These are phyloP conservation scores for Alca torda DNA, from an alignment of 2,797 vertebrate species.

Conservation along the genomic window DNA sequence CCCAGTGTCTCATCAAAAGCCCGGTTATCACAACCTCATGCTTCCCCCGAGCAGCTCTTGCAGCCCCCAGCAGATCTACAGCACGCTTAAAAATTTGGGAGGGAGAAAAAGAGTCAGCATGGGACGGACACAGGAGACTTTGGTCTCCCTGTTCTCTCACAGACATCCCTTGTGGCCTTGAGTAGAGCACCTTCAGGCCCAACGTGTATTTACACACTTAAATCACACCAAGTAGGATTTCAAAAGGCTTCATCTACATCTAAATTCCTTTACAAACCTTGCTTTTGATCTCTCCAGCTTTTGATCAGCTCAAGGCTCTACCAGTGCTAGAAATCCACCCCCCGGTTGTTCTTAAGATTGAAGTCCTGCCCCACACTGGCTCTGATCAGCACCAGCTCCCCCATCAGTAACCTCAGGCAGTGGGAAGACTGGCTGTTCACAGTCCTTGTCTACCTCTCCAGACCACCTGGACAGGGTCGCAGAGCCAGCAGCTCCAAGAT, in stretches of 20 bases:
- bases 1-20: neutral
- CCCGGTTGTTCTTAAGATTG: neutral
- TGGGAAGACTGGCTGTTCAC: neutral
- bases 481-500: neutral
- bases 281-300: neutral
- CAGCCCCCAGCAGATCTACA: neutral
- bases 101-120: neutral
- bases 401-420: neutral
- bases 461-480: rapidly evolving
- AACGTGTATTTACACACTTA: neutral
- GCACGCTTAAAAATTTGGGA: neutral
- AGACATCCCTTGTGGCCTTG: neutral
- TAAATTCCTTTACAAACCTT: neutral
- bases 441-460: neutral
- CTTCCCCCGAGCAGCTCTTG: neutral
- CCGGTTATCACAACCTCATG: neutral
- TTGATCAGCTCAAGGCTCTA: neutral
- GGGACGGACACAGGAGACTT: neutral
- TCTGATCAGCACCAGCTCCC: neutral
- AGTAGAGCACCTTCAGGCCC: neutral
- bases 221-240: neutral
- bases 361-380: neutral
- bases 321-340: neutral
- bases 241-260: neutral
- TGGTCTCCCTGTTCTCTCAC: neutral